phyloP scores from a whole-genome alignment of 2,113 vertebrate genomes.

The Nymphicus hollandicus region DNA sequence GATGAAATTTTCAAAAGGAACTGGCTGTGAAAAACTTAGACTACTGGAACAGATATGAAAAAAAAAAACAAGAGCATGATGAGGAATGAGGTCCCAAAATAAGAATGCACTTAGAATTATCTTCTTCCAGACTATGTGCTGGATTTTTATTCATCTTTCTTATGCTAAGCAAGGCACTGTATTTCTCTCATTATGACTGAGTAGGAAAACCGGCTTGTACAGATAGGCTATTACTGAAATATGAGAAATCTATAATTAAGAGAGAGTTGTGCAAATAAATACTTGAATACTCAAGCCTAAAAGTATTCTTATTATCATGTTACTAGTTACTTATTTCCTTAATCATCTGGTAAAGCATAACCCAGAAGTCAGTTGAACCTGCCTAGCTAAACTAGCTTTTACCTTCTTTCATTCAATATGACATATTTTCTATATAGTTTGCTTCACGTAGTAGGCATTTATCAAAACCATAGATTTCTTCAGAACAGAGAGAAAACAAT shows the following conservation, averaged over 20 bases:
- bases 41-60: neutral
- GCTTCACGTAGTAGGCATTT: neutral
- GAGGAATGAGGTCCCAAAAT: neutral
- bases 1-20: neutral
- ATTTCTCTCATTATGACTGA: neutral
- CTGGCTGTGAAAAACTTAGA: neutral
- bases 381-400: neutral
- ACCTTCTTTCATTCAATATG: neutral
- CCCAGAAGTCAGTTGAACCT: neutral
- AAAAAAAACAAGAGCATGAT: neutral
- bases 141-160: neutral
- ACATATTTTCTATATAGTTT: neutral
- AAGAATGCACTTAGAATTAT: neutral
- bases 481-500: neutral
- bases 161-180: neutral
- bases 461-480: neutral
- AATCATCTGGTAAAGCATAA: neutral
- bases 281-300: neutral
- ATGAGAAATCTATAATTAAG: neutral
- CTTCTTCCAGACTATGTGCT: neutral
- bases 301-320: neutral
- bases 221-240: neutral
- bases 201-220: neutral
- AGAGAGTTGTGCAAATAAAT: neutral
- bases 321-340: neutral